A percentile compares a stretch with the other conserved stretches of the same genome.
phyloP scores from a whole-genome alignment of 1,140 invertebrate species.

The Bombus turneri region DNA sequence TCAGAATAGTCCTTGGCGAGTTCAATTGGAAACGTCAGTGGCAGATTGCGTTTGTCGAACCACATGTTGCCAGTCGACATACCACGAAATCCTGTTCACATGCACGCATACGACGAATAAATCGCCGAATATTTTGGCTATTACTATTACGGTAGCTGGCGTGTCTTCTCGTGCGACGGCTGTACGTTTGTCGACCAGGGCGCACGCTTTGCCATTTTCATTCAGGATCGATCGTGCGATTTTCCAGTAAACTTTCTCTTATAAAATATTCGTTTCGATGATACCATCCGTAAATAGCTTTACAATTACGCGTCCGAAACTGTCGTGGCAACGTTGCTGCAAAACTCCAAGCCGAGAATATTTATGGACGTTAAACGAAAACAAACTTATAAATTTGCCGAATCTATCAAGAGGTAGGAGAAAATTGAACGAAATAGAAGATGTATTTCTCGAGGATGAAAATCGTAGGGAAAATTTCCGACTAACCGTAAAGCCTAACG shows the following conservation, averaged over 20 bases:
- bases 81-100: slow-evolving; percentile 48
- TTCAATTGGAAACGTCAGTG: slow-evolving; percentile 73
- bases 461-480: slow-evolving; percentile 52
- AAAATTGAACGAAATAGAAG: slow-evolving; percentile 10
- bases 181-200: slow-evolving; percentile 18
- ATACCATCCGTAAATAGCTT: background rate
- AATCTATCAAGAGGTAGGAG: no score
- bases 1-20: slow-evolving; percentile 45
- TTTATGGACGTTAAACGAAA: background rate
- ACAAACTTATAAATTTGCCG: background rate
- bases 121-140: slow-evolving; percentile 60
- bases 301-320: background rate
- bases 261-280: background rate
- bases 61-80: slow-evolving; percentile 72
- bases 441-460: slow-evolving; percentile 10
- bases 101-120: slow-evolving; percentile 49
- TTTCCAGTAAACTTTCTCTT: slow-evolving; percentile 7
- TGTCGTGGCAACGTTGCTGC: no score
- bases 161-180: slow-evolving; percentile 44
- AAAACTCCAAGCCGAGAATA: background rate
- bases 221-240: slow-evolving; percentile 23
- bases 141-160: slow-evolving; percentile 55
- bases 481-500: slow-evolving; percentile 53
- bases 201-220: slow-evolving; percentile 28
- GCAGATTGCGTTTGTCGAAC: slow-evolving; percentile 77